Percentiles rank a stretch among this genome's conserved stretches.
These are phyloP conservation scores for Argya squamiceps DNA, from an alignment of 2,797 vertebrate genomes.

Conservation along the genomic window DNA sequence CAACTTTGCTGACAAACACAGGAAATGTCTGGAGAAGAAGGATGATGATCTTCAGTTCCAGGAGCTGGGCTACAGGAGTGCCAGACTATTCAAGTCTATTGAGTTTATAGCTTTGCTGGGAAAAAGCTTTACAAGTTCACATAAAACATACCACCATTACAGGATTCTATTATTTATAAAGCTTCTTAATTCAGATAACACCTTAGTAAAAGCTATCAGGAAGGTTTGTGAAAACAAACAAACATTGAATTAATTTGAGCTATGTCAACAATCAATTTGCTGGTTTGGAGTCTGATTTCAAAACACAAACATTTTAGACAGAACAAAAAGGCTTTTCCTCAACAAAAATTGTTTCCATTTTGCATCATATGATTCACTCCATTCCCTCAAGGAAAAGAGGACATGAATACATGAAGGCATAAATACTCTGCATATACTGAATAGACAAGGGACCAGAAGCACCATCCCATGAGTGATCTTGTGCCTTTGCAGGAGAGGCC, in stretches of 20 bases:
- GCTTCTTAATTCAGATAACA: background rate
- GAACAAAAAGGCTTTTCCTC: background rate
- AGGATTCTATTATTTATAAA: background rate
- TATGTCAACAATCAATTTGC: background rate
- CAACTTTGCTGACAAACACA: background rate
- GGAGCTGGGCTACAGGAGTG: background rate
- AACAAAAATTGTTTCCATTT: background rate
- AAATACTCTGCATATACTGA: background rate
- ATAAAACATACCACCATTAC: background rate
- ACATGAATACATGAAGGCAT: fast-evolving
- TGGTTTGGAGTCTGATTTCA: background rate
- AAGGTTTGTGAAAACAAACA: background rate
- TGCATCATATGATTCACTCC: background rate
- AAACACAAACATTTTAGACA: background rate
- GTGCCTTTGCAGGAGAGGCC: background rate
- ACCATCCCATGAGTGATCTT: background rate
- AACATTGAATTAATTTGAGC: background rate
- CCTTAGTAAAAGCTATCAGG: background rate
- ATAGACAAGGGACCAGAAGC: background rate
- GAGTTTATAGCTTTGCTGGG: background rate
- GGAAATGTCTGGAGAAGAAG: background rate
- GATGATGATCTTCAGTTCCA: background rate
- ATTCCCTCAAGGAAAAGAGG: background rate
- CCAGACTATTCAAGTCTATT: background rate
- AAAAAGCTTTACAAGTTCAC: background rate